These are phyloP conservation scores for Oligia latruncula DNA, from an alignment of 2,888 invertebrate genomes.

Conservation along the genomic window DNA sequence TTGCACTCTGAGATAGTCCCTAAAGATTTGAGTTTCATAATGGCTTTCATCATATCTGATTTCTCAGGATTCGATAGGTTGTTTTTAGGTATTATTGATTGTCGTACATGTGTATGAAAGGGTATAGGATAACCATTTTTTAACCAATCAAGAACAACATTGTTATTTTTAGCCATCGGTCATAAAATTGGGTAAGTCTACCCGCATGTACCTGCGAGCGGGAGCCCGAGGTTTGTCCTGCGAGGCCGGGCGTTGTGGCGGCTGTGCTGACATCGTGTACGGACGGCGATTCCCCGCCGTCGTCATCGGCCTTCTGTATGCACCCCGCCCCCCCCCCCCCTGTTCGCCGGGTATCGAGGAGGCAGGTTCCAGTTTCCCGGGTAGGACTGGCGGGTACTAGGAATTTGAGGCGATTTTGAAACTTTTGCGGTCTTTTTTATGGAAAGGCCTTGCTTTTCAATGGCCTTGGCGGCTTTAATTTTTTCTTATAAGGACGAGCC, in stretches of 20 bases:
- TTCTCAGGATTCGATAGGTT: background rate
- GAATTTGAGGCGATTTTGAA: too few species aligned
- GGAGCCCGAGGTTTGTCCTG: background rate
- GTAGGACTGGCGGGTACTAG: too few species aligned
- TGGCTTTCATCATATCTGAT: background rate
- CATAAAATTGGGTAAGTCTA: background rate
- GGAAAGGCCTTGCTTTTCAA: too few species aligned
- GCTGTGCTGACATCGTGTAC: background rate
- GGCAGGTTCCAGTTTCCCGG: too few species aligned
- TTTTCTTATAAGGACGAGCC: too few species aligned
- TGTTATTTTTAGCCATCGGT: background rate
- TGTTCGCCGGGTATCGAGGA: background rate
- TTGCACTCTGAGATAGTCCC: slow-evolving; percentile 5
- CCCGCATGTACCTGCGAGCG: background rate
- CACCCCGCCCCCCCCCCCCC: background rate
- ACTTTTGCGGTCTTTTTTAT: too few species aligned
- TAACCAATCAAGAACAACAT: background rate
- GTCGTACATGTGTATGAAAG: background rate
- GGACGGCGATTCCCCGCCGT: background rate
- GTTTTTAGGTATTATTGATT: background rate
- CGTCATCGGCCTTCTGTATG: background rate
- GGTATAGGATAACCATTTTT: background rate
- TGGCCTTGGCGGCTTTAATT: too few species aligned
- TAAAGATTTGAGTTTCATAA: background rate
- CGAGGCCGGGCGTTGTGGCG: background rate